These are phyloP conservation scores for Protophormia terraenovae DNA, from an alignment of 2,888 invertebrate species.

Conservation along the genomic window DNA sequence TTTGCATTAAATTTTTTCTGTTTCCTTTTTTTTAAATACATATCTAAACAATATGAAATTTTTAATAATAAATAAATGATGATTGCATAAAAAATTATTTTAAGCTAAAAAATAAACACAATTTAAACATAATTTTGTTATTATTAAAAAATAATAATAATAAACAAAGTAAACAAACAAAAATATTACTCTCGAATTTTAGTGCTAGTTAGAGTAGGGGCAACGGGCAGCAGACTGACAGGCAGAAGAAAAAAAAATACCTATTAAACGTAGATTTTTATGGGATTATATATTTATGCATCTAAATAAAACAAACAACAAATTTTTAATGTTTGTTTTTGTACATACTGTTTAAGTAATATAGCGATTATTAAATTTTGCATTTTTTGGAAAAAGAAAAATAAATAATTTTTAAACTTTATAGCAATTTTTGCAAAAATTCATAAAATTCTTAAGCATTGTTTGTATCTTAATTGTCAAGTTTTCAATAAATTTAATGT, in stretches of 20 bases:
- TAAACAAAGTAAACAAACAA: background rate
- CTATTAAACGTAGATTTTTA: constrained; percentile 13
- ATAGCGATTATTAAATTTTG: no score
- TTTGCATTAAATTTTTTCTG: background rate
- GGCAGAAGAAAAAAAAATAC: background rate
- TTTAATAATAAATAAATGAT: background rate
- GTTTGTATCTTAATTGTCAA: no score
- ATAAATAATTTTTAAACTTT: no score
- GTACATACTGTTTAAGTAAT: background rate
- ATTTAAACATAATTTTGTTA: constrained; percentile 2
- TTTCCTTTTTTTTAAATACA: background rate
- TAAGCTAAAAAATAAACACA: background rate
- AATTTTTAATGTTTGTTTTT: background rate
- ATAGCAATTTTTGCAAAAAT: no score
- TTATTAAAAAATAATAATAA: background rate
- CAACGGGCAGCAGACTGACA: background rate
- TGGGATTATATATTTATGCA: constrained; percentile 9
- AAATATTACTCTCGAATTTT: background rate
- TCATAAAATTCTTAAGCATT: no score
- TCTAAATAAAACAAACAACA: background rate
- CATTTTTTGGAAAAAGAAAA: no score
- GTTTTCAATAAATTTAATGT: no score
- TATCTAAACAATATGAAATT: background rate
- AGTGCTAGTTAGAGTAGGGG: background rate
- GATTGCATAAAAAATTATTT: background rate